Evolutionary conservation across 2,113 vertebrate species (phyloP), one percentile per base, ranked within the genome.

Genomic region (Kobus ellipsiprymnus): DNA sequence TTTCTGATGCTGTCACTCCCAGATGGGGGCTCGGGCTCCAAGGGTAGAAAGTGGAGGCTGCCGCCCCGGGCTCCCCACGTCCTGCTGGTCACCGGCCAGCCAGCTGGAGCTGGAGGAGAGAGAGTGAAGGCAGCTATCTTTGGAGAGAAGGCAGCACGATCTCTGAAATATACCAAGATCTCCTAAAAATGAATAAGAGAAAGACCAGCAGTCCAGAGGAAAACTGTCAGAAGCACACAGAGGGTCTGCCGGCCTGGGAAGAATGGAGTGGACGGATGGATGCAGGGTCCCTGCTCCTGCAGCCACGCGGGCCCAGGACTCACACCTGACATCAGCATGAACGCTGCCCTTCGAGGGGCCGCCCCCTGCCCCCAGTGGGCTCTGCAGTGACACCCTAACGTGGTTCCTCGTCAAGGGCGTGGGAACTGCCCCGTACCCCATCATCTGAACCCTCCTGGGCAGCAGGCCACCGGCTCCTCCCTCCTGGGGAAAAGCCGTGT

Each of bases 51-150:
- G 29, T 1, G 2, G 29, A 44, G 67, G 36, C 87, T 23, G 87
- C 25, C 0, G 11, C 14, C 55, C 16, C 0, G 0, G 4, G 55
- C 23, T 7, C 8, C 60, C 62, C 48, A 7, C 2, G 0, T 25
- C 62, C 59, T n/a, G 29, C 48, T 52, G 25, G 57, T 12, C 57
- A 57, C 8, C 0, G 3, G 40, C 8, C 21, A 15, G 54, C 8
- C 3, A 15, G 40, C 29, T 14, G 30, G 17, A 21, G 46, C 46
- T n/a, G 19, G 48, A n/a, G 33, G 40, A n/a, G 7, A 6, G 17
- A 74, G 8, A 17, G 52, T 14, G 19, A 33, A 46, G 29, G 54
- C 19, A 6, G 36, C 19, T 16, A 9, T 48, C 14, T 27, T 60
- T 50, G 55, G 30, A 36, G 33, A 81, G 55, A 91, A 60, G 4